Evolutionary conservation across 2,888 invertebrate species (phyloP).

Genomic region (Drosophila monieri): DNA sequence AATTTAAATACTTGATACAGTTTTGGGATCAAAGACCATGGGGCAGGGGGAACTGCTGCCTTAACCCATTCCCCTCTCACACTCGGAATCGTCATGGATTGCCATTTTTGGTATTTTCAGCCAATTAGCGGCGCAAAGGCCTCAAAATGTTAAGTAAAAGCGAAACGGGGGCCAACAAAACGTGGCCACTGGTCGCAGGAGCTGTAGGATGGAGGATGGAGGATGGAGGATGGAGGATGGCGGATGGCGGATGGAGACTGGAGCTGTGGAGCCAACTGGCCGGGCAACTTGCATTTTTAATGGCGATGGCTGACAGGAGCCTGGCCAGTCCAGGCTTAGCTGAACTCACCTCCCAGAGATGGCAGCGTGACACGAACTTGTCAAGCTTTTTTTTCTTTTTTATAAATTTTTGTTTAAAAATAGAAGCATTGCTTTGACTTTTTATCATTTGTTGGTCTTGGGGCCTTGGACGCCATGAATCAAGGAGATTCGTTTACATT

Average conservation of each 20-base stretch:
- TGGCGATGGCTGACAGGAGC: conserved; percentile 44
- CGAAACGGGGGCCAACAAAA: conserved; percentile 72
- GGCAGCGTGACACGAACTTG: conserved; percentile 8
- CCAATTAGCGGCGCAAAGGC: conserved; percentile 81
- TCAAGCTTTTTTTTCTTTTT: background rate
- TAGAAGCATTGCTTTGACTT: background rate
- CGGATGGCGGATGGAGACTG: too few species aligned
- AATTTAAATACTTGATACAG: background rate
- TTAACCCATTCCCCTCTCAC: conserved; percentile 10
- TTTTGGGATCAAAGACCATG: background rate
- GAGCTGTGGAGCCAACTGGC: conserved; percentile 48
- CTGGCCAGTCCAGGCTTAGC: conserved; percentile 53
- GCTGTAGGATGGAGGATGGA: background rate
- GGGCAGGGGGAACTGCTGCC: background rate
- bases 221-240: too few species aligned
- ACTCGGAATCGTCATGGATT: conserved; percentile 64
- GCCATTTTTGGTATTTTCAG: conserved; percentile 83
- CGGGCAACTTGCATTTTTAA: conserved; percentile 78
- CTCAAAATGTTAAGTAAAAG: conserved; percentile 79
- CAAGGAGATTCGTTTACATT: background rate
- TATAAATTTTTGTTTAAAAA: background rate
- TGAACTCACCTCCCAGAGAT: conserved; percentile 57
- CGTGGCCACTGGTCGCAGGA: conserved; percentile 55
- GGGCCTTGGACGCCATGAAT: background rate
- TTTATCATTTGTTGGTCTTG: background rate